These are phyloP conservation scores for Pseudochromis fuscus DNA, from an alignment of 2,797 vertebrate genomes.

Conservation along the genomic window DNA sequence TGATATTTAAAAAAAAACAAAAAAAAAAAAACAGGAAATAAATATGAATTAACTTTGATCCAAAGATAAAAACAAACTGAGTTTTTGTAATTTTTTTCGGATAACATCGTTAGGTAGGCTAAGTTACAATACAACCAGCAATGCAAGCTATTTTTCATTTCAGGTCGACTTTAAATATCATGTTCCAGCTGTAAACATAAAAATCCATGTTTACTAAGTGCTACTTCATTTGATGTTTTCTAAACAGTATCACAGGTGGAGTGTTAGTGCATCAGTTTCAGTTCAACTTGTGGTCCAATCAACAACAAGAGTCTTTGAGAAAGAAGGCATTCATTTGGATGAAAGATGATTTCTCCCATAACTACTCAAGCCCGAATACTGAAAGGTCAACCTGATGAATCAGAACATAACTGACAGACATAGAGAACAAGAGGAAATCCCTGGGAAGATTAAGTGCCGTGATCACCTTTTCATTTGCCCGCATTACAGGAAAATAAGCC, in stretches of 20 bases:
- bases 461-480: conserved; percentile 70
- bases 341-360: conserved; percentile 26
- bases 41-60: too few relatives aligned
- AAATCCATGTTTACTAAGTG: neutral
- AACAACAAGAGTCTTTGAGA: neutral
- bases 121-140: too few relatives aligned
- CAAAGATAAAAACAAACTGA: too few relatives aligned
- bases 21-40: too few relatives aligned
- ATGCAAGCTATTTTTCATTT: too few relatives aligned
- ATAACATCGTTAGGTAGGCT: too few relatives aligned
- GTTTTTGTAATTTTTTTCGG: too few relatives aligned
- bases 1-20: too few relatives aligned
- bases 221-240: neutral
- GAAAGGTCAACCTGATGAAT: conserved; percentile 70
- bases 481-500: conserved; percentile 47
- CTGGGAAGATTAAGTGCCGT: conserved; percentile 55
- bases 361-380: conserved; percentile 6
- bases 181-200: too few relatives aligned
- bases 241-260: neutral
- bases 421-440: conserved; percentile 55
- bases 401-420: conserved; percentile 43
- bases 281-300: neutral
- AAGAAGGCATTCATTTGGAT: conserved; percentile 10
- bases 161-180: too few relatives aligned
- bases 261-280: neutral